A percentile compares a stretch with the other conserved stretches of the same genome.
These are phyloP conservation scores for Zophobas atratus DNA, from an alignment of 1,140 invertebrate genomes.

Conservation along the genomic window DNA sequence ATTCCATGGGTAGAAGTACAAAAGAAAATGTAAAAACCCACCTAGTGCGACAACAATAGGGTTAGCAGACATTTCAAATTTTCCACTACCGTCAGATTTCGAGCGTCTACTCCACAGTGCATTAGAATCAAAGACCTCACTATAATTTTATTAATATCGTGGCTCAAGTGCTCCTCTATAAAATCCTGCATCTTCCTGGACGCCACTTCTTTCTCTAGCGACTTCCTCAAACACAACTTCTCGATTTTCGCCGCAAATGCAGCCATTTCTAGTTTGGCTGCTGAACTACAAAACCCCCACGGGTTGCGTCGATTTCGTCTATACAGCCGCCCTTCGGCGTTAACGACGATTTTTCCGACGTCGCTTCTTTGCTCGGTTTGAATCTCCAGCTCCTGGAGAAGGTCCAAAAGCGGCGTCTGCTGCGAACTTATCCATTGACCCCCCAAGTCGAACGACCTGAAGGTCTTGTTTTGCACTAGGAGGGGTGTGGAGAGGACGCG, in stretches of 20 bases:
- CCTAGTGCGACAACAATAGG: no score
- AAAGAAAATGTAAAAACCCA: constrained; percentile 44
- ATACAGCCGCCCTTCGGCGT: constrained; percentile 12
- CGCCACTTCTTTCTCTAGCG: background rate
- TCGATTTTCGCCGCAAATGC: constrained; percentile 7
- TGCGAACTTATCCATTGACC: constrained; percentile 40
- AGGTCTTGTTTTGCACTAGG: background rate
- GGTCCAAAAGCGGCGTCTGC: constrained; percentile 38
- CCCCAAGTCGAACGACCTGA: constrained; percentile 12
- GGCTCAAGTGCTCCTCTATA: constrained; percentile 22
- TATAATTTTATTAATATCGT: constrained; percentile 5
- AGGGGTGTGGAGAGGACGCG: constrained; percentile 43
- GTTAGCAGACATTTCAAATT: no score
- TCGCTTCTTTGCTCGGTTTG: background rate
- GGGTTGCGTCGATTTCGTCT: constrained; percentile 9
- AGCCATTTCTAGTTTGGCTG: background rate
- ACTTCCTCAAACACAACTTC: constrained; percentile 6
- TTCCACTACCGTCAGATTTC: background rate
- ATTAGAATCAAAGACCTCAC: constrained; percentile 23
- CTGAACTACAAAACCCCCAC: constrained; percentile 1
- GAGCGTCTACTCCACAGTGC: constrained; percentile 28
- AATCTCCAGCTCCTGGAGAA: constrained; percentile 24
- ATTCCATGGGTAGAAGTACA: constrained; percentile 47
- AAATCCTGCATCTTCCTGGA: constrained; percentile 28
- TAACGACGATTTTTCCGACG: constrained; percentile 6